Evolutionary conservation across 2,888 invertebrate species (phyloP), one percentile per base, ranked within the genome.

Genomic region (Eristalinus sepulchralis): DNA sequence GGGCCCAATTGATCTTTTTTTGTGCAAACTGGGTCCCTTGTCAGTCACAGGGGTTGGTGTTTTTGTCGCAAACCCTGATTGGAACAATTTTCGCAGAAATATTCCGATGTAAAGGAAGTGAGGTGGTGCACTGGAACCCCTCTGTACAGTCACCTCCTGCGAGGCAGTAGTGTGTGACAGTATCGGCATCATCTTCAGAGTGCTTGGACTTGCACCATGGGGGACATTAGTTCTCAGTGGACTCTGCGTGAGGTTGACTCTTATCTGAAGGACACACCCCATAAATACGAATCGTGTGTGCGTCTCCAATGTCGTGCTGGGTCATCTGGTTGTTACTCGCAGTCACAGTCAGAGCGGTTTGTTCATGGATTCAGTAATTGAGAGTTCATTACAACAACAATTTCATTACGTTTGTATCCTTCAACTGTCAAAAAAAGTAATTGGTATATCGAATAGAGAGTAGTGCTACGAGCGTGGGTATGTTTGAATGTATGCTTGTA

Each of bases 381-480:
- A 80, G 83, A 82, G 87, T 81, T 81, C 82, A 87, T 87, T 84
- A 77, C 75, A 81, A 71, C 68, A 82, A 83, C 76, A 84, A 83
- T 88, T 93, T 93, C 93, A 94, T 94, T 94, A 93, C 17, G 47
- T 93, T 93, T 93, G 92, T 92, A 93, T 93, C 93, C 93, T 93
- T 94, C 92, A 93, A 93, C 94, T 94, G 94, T 94, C 94, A 93
- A 92, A 93, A 93, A 90, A 76, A 92, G 92, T 94, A 94, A 94
- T 94, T 94, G 94, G 94, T 93, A 92, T 91, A 92, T 92, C 91
- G 92, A 91, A 93, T 91, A 91, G 91, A 90, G 72, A 47, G 47
- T 2, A 47, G 80, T 83, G 80, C 68, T 66, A 68, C 57, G 67
- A 81, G 60, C 75, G 77, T 70, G 78, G 70, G 77, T 84, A 55